phyloP scores from a whole-genome alignment of 2,113 vertebrate genomes.

The Scophthalmus maximus region DNA sequence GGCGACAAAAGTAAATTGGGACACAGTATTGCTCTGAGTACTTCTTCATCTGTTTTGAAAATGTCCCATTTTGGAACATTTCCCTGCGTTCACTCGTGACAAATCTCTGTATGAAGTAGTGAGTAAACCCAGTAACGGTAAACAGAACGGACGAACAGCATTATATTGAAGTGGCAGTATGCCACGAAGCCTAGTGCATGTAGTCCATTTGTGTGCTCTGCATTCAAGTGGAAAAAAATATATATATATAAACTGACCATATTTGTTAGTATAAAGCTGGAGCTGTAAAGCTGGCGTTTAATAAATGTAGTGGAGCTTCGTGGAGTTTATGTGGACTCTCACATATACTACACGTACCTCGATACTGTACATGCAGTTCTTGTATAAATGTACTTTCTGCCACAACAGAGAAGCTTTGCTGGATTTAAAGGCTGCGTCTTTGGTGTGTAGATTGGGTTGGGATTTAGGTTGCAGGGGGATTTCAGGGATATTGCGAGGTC shows the following conservation, averaged over 20 bases:
- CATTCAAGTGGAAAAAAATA: no score
- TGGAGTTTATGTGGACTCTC: background rate
- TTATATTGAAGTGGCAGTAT: no score
- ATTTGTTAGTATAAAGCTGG: background rate
- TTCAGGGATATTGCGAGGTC: conserved; percentile 63
- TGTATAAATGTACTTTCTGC: background rate
- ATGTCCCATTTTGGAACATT: no score
- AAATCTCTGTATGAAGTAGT: no score
- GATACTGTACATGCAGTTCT: background rate
- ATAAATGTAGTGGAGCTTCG: background rate
- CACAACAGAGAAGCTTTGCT: background rate
- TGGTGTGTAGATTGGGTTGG: conserved; percentile 26
- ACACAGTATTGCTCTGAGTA: no score
- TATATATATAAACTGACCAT: background rate
- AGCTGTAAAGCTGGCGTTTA: background rate
- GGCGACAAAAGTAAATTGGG: no score
- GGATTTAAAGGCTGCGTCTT: conserved; percentile 39
- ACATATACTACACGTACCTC: no score
- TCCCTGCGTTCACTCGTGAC: no score
- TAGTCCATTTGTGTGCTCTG: background rate
- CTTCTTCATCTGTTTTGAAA: no score
- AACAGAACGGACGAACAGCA: no score
- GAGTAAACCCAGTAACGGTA: no score
- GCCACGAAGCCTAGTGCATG: no score
- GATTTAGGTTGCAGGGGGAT: conserved; percentile 76